Base-by-base conservation (phyloP, 2,888 invertebrate genomes). In the Phalera bucephala region DNA sequence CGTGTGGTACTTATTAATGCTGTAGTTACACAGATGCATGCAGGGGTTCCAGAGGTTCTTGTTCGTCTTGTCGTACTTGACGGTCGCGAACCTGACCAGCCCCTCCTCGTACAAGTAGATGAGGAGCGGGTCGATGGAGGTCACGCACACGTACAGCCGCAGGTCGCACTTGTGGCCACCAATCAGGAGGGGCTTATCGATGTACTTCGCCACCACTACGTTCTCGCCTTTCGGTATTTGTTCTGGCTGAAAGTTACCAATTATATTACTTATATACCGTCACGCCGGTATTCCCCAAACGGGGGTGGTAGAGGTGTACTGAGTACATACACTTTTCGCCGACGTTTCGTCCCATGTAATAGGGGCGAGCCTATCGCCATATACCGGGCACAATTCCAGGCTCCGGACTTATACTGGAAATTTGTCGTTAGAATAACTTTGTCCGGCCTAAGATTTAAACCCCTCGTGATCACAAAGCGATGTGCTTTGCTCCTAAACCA, bases 1-100 rank as follows among this genome's bases (percentile, higher is more conserved):
- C 39, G 96, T 95, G 80, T 96, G 98, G 74, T 97, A 97, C 83
- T 99, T 99, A 84, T 99, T 99, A 71, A 99, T 97, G 85, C 97
- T 98, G 84, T 99, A 99, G 85, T 99, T 99, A 71, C 99, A 99
- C 9, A 99, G 92, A 83, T 99, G 99, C 95, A 98, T 98, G 84
- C 96, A 98, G 0, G 96, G 97, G 81, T 97, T 97, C 94, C 97
- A 98, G 8, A 99, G 91, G 67, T 97, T 97, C 74, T 97, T 97
- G 59, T 96, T 95, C 57, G 95, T 95, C 65, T 95, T 92, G 70
- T 98, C 95, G 79, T 98, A 99, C 72, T 97, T 97, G 43, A 98
- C 97, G 0, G 98, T 97, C 0, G 99, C 99, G 87, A 99, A 95
- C 38, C 99, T 90, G 7, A 97, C 99, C 36, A 99, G 90, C 0